A percentile compares a stretch with the other conserved stretches of the same genome.
phyloP scores from a whole-genome alignment of 1,140 invertebrate species.

The Aphelenchoides fujianensis region DNA sequence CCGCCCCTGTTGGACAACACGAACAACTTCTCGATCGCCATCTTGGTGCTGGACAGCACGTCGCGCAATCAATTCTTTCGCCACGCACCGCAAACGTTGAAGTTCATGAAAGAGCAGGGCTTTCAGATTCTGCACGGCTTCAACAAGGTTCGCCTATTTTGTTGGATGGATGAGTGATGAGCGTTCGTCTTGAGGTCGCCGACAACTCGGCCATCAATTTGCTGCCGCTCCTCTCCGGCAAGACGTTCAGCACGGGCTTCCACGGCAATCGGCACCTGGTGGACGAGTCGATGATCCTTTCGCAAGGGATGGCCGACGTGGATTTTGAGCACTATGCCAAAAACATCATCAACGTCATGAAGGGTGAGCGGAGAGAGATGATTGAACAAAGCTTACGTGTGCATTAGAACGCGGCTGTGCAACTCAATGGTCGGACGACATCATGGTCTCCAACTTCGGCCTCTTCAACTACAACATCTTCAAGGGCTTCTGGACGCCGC shows the following conservation, averaged over 20 bases:
- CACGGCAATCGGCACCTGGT: conserved; percentile 10
- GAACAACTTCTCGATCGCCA: conserved; percentile 10
- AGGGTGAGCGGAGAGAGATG: not conserved
- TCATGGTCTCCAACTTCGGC: conserved; percentile 9
- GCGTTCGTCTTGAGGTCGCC: not conserved
- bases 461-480: conserved; percentile 7
- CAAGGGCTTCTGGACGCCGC: not conserved
- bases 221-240: conserved; percentile 11
- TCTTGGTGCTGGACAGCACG: conserved; percentile 12
- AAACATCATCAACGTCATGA: conserved; percentile 3
- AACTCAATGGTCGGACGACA: conserved; percentile 4
- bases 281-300: conserved; percentile 8
- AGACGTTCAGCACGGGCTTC: conserved; percentile 18
- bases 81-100: conserved; percentile 35
- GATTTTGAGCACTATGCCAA: not conserved
- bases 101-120: conserved; percentile 14
- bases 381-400: too few relatives aligned
- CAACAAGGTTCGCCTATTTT: not conserved
- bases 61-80: conserved; percentile 23
- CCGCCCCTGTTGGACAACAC: not conserved
- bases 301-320: not conserved
- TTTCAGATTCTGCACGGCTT: not conserved
- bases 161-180: not conserved
- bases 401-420: conserved; percentile 11
- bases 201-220: conserved; percentile 16